These are phyloP conservation scores for Tor tambroides DNA, from an alignment of 2,113 vertebrate genomes.

Conservation along the genomic window DNA sequence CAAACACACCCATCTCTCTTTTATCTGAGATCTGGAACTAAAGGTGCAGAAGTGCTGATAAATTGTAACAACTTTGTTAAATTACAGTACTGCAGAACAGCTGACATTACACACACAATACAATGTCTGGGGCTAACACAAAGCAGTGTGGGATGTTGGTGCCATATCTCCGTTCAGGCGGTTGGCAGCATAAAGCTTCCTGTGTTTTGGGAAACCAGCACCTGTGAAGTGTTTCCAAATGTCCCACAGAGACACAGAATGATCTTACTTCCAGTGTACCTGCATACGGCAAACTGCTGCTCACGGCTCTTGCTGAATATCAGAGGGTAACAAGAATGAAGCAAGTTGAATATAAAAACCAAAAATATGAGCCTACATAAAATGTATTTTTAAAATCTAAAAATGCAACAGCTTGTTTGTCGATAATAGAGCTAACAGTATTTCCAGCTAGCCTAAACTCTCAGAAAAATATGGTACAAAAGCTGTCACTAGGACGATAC, in stretches of 20 bases:
- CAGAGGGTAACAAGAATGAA: neutral
- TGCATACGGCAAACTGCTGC: neutral
- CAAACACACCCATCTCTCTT: neutral
- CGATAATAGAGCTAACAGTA: no score
- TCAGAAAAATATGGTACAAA: no score
- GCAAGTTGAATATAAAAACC: neutral
- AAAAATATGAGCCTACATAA: no score
- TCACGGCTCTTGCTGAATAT: neutral
- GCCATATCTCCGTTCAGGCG: neutral
- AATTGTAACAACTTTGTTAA: conserved; percentile 23
- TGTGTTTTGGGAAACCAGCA: neutral
- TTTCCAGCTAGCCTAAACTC: no score
- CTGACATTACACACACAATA: neutral
- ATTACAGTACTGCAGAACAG: conserved; percentile 9
- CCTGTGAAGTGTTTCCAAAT: conserved; percentile 10
- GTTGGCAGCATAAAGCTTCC: neutral
- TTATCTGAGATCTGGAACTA: neutral
- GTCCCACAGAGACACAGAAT: neutral
- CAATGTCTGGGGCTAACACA: neutral
- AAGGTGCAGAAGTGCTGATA: neutral
- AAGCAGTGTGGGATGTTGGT: neutral
- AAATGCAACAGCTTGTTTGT: no score
- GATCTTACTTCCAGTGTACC: neutral
- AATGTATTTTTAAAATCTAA: no score
- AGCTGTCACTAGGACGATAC: no score